Evolutionary conservation across 92 coral and sea anemone genomes (phyloP).

Genomic region (Palythoa grandis): DNA sequence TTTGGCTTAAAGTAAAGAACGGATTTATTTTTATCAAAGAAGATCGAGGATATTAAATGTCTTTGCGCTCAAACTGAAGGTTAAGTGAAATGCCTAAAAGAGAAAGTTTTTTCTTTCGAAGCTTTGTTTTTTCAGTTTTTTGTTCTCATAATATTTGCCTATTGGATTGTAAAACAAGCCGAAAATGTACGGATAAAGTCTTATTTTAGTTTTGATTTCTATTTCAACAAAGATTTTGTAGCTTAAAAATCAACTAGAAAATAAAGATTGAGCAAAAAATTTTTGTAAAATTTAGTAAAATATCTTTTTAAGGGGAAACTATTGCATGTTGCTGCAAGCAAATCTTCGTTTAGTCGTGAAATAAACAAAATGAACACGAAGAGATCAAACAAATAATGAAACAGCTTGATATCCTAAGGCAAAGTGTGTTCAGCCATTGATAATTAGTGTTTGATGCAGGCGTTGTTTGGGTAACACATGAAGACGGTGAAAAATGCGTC

Average conservation of each 20-base stretch:
- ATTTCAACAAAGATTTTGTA: not conserved
- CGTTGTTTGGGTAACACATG: too few relatives aligned
- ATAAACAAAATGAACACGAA: too few relatives aligned
- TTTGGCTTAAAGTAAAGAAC: too few relatives aligned
- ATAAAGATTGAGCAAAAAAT: not conserved
- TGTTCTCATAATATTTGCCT: not conserved
- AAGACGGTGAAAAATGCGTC: too few relatives aligned
- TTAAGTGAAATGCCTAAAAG: not conserved
- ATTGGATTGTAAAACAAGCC: not conserved
- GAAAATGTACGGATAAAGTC: not conserved
- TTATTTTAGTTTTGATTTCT: too few relatives aligned
- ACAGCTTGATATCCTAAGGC: too few relatives aligned
- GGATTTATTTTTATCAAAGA: not conserved
- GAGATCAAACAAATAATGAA: too few relatives aligned
- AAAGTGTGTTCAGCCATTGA: too few relatives aligned
- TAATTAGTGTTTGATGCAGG: too few relatives aligned
- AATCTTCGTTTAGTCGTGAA: too few relatives aligned
- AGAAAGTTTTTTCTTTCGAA: not conserved
- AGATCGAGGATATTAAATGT: not conserved
- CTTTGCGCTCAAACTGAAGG: not conserved
- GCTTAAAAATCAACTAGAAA: not conserved
- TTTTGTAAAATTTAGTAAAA: too few relatives aligned
- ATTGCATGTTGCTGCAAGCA: not conserved
- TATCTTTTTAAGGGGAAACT: not conserved
- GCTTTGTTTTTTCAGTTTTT: not conserved